Base-by-base conservation (phyloP, 2,113 vertebrate species). In the Rhabdornis inornatus region DNA sequence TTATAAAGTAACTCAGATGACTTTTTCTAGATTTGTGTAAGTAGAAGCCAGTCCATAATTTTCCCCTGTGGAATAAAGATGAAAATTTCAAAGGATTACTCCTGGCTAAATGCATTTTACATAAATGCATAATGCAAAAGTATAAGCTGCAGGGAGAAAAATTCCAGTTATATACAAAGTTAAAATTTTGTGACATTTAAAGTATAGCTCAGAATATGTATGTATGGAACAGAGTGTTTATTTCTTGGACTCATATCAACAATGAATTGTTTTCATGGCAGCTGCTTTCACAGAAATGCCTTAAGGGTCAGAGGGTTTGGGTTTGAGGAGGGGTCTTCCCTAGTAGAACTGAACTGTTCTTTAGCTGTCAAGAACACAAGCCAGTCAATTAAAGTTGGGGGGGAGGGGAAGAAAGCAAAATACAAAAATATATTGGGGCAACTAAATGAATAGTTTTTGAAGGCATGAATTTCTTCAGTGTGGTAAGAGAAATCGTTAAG, bases 111-210 rank as follows among this genome's bases (percentile, higher is more conserved):
- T 87, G 31, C 79, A 92, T 96, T 98, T 98, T 97, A 95, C 96
- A 97, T 97, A 96, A 97, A 96, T 97, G 77, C 91, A 98, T 97
- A 97, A 97, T 97, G 86, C 85, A 98, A 91, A 95, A 95, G 82
- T 87, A 68, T 77, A 96, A 96, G 86, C 96, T 95, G 64, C 55
- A 87, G 92, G 66, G 77, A 95, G 52, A 95, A 94, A 96, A n/a
- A 84, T 83, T 91, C 55, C 1, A 0, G 52, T 39, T 66, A 95
- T 81, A 94, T 74, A 93, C 55, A 85, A 95, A 96, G 72, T 90
- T 86, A 92, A 96, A 96, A 95, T 92, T 94, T 92, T 69, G 44
- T 96, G 94, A 69, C 61, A 89, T 92, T 96, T 97, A 78, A 97
- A 96, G 70, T 91, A 57, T n/a, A 93, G n/a, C 61, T 96, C 56